A percentile compares a stretch with the other conserved stretches of the same genome.
Evolutionary conservation across 1,140 invertebrate genomes (phyloP).

Genomic region (Drosophila murphyi): DNA sequence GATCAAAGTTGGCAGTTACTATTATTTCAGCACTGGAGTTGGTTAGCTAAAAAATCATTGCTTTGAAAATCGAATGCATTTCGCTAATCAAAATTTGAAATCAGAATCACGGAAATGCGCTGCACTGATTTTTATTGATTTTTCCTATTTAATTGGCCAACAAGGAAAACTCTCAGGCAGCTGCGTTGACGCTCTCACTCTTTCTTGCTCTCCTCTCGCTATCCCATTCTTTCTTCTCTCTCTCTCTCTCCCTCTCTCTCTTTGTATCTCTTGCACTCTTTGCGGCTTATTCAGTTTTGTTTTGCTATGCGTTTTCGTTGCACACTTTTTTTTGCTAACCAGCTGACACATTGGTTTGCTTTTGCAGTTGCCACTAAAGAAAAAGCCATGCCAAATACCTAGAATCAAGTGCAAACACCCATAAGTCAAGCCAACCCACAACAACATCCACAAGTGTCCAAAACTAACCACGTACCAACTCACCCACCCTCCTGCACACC

Average conservation of each 20-base stretch:
- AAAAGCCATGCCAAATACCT: constrained; percentile 28
- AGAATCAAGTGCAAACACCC: constrained; percentile 8
- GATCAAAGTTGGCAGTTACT: background rate
- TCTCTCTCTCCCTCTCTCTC: constrained; percentile 10
- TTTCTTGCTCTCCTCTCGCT: constrained; percentile 10
- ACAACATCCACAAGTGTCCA: constrained; percentile 25
- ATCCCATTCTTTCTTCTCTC: constrained; percentile 18
- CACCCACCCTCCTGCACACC: constrained; percentile 50
- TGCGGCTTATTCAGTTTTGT: constrained; percentile 56
- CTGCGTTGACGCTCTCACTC: constrained; percentile 9
- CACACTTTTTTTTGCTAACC: constrained; percentile 20
- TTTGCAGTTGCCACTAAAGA: constrained; percentile 31
- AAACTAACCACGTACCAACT: constrained; percentile 29
- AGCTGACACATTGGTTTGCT: constrained; percentile 2
- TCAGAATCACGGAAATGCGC: constrained; percentile 7
- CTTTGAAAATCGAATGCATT: background rate
- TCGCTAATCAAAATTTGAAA: background rate
- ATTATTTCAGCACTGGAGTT: background rate
- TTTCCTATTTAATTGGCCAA: constrained; percentile 68
- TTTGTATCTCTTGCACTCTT: constrained; percentile 24
- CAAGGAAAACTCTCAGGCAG: constrained; percentile 49
- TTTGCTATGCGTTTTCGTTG: constrained; percentile 63
- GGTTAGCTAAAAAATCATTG: background rate
- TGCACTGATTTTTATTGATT: constrained; percentile 68
- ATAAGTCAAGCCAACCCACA: constrained; percentile 16